These are phyloP conservation scores for Dendrolimus houi DNA, from an alignment of 2,888 invertebrate genomes.

Conservation along the genomic window DNA sequence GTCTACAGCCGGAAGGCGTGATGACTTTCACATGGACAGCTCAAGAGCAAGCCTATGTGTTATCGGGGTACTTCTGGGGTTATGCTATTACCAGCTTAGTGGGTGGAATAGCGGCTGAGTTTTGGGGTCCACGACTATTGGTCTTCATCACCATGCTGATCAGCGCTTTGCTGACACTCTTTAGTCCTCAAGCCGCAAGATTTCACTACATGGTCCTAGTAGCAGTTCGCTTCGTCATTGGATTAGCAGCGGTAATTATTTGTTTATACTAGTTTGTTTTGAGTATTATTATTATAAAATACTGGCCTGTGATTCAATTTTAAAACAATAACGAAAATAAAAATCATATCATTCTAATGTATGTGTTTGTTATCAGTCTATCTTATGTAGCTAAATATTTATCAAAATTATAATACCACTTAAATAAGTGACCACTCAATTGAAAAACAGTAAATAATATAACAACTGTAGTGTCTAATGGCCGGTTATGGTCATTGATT, in stretches of 20 bases:
- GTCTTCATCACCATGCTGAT: slow-evolving; percentile 75
- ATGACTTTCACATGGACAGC: slow-evolving; percentile 74
- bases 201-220: slow-evolving; percentile 77
- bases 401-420: too few relatives aligned
- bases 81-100: slow-evolving; percentile 80
- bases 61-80: slow-evolving; percentile 75
- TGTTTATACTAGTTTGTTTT: not conserved
- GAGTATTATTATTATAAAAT: too few relatives aligned
- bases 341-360: too few relatives aligned
- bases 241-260: slow-evolving; percentile 75
- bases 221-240: slow-evolving; percentile 74
- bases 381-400: too few relatives aligned
- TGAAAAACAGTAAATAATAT: too few relatives aligned
- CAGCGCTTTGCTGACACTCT: slow-evolving; percentile 72
- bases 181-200: slow-evolving; percentile 78
- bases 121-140: slow-evolving; percentile 77
- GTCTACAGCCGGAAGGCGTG: slow-evolving; percentile 50
- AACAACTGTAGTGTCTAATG: too few relatives aligned
- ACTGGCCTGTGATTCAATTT: too few relatives aligned
- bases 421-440: too few relatives aligned
- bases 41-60: slow-evolving; percentile 78
- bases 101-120: slow-evolving; percentile 79
- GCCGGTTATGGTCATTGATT: too few relatives aligned
- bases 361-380: too few relatives aligned
- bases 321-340: too few relatives aligned